Base-by-base conservation (phyloP, 1,140 invertebrate species). In the Tetramorium simillimum region DNA sequence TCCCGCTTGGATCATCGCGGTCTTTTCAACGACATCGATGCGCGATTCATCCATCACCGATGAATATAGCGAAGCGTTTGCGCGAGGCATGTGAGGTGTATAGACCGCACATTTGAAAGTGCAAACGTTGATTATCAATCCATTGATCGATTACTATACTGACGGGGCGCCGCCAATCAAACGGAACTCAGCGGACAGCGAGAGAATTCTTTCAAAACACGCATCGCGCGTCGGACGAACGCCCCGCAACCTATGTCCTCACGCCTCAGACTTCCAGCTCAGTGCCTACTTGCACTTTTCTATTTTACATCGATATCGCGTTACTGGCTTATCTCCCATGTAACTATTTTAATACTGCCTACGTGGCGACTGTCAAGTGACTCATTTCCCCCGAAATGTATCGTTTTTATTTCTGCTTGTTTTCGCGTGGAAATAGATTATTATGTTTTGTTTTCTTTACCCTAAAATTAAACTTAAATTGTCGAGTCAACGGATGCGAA, bases 21-120 rank as follows among this genome's bases (percentile, higher is more conserved):
- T 24, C 65, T 33, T 33, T 49, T 84, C 21, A 82, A 18, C n/a
- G 28, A 75, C 18, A 46, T 37, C 24, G 62, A 67, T 51, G 58
- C 60, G 2, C 24, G 65, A 72, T 82, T 73, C 78, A 73, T 82
- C 69, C 80, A 40, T 81, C 78, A 67, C 3, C 62, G 65, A 46
- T 69, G 51, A 70, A 33, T 51, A 51, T 80, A 70, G 43, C 10
- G 28, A 53, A 67, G 46, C 18, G 14, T 51, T 14, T 12, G 77
- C 77, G 51, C 49, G 24, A 73, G 49, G 28, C 40, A 43, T 7
- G 9, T 28, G 37, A 21, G 10, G 75, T 3, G 18, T 28, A 40
- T 10, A 5, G 62, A 28, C 14, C 14, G 65, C 51, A 6, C 49
- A 10, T 82, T 56, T 82, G 67, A 82, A 46, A 82, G 51, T 53